These are phyloP conservation scores for Ptyas mucosa DNA, from an alignment of 2,113 vertebrate genomes.

Conservation along the genomic window DNA sequence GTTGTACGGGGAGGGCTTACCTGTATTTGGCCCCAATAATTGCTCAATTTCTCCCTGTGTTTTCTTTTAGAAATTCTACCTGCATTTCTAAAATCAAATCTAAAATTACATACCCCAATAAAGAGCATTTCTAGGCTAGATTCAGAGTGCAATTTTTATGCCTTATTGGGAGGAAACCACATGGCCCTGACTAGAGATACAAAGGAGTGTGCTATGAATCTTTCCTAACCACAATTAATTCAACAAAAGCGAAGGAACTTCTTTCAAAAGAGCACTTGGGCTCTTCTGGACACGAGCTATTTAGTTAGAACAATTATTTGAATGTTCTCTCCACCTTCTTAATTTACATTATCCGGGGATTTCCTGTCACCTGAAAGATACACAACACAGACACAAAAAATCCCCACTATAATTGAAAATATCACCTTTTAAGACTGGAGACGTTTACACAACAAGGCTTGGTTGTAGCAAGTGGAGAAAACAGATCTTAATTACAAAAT, in stretches of 20 bases:
- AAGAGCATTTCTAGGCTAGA: not conserved
- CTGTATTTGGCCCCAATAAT: not conserved
- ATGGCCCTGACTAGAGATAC: not conserved
- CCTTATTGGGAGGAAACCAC: not conserved
- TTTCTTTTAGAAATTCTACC: not conserved
- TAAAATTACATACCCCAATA: not conserved
- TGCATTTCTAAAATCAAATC: not conserved
- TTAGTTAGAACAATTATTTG: not conserved
- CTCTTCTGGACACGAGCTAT: not conserved
- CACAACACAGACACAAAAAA: not conserved
- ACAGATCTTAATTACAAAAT: not conserved
- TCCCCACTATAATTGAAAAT: not conserved
- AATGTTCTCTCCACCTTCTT: not conserved
- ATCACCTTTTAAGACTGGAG: not conserved
- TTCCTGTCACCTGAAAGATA: not conserved
- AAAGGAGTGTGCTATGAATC: not conserved
- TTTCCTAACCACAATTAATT: not conserved
- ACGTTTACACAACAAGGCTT: not conserved
- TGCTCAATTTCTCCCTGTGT: not conserved
- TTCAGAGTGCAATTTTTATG: not conserved
- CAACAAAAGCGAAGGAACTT: not conserved
- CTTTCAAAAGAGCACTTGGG: not conserved
- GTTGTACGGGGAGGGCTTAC: too few species aligned
- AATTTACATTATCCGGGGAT: not conserved
- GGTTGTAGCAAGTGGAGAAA: not conserved